These are phyloP conservation scores for Tachina fera DNA, from an alignment of 2,888 invertebrate species.

Conservation along the genomic window DNA sequence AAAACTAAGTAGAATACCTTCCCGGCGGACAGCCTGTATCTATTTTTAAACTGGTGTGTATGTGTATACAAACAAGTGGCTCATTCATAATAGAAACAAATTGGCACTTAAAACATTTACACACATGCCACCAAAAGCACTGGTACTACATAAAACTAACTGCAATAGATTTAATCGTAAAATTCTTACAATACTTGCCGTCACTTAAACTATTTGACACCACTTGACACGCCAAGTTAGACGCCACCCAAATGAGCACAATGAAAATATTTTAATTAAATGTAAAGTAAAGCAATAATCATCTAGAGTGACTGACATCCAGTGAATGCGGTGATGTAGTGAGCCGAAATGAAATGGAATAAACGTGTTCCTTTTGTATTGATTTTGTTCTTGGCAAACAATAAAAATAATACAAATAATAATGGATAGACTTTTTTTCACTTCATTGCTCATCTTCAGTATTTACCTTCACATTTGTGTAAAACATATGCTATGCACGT, in stretches of 20 bases:
- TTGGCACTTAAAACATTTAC: conserved; percentile 45
- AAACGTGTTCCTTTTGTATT: conserved; percentile 25
- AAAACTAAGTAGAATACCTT: too few species aligned
- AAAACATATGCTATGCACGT: conserved; percentile 19
- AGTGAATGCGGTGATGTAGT: conserved; percentile 12
- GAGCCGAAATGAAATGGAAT: conserved; percentile 26
- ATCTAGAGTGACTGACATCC: conserved; percentile 5
- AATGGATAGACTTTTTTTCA: background rate
- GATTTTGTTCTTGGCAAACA: conserved; percentile 1
- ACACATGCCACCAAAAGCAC: conserved; percentile 18
- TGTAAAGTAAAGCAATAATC: conserved; percentile 21
- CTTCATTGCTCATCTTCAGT: background rate
- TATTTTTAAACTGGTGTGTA: conserved; percentile 43
- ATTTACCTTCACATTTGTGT: background rate
- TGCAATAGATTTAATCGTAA: conserved; percentile 24
- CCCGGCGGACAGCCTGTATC: too few species aligned
- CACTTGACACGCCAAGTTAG: conserved; percentile 57
- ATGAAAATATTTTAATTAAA: conserved; percentile 51
- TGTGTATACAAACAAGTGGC: conserved; percentile 3
- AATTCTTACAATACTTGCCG: conserved; percentile 45
- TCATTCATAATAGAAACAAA: conserved; percentile 29
- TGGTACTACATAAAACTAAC: background rate
- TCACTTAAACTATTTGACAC: conserved; percentile 65
- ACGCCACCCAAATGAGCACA: conserved; percentile 45
- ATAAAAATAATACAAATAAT: conserved; percentile 15